Base-by-base conservation (phyloP, 2,113 vertebrate species). In the Larimichthys polyactis region DNA sequence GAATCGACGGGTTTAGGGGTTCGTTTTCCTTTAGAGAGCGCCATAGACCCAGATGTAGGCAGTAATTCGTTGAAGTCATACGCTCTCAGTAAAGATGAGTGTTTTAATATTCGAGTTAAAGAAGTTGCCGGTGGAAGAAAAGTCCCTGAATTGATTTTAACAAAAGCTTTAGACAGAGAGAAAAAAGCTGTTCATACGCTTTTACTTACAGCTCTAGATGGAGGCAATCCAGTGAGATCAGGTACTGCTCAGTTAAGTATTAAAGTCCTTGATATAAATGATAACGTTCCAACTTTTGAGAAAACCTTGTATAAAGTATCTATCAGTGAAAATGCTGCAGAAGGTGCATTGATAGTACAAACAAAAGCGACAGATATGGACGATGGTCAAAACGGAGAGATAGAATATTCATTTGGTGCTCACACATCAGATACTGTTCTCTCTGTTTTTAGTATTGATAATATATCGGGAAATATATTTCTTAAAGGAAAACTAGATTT, bases 301-400 rank as follows among this genome's bases (percentile, higher is more conserved):
- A 88, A 86, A 81, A 2, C 27, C 0, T 11, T 86, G 14, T 89
- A 89, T 75, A 81, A 84, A 68, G 78, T 86, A 0, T 64, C 78
- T 91, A n/a, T 99, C 94, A 80, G 93, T 22, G 91, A 96, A 43
- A 74, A 93, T 0, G 52, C 46, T 96, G 65, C 4, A 27, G 74
- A 84, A 3, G 78, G 84, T 12, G 43, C 70, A 5, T 17, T 75
- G 5, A 77, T 89, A 59, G 70, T 84, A 5, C 77, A 83, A 59
- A 81, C 81, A 32, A 89, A 78, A 72, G 87, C 87, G 1, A 73
- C 80, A 16, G 94, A 95, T 80, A 62, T 88, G 43, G 93, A 95
- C 24, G 96, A 97, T 77, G 97, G 96, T 15, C 86, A 84, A 77
- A 98, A 97, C 32, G 96, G 96, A 46, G 95, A 96, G 10, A 90